Evolutionary conservation across 2,888 invertebrate species (phyloP), one percentile per base, ranked within the genome.

Genomic region (Xanthorhoe spadicearia): DNA sequence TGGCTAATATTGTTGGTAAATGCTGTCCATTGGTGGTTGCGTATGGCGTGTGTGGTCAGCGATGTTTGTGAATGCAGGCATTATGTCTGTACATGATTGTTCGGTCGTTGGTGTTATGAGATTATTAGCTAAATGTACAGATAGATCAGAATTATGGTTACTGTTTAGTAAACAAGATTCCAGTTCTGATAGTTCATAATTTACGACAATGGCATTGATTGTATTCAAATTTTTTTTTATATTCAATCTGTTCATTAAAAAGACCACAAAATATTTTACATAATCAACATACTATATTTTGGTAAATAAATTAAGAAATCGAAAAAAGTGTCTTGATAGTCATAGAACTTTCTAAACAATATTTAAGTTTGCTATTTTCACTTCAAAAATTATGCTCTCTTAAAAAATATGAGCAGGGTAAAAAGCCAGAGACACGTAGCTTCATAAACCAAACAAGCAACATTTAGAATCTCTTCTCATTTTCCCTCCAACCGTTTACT

Each of bases 1-100:
- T 62, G 74, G 72, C 61, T 76, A 72, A 77, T 79, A 74, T 74
- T 70, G 71, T 78, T 65, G 68, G 66, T 61, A 61, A 64, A 64
- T 60, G 68, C 71, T 55, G 56, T 57, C 64, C 68, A 71, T 69
- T 60, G 61, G 60, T 15, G 62, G 62, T 58, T 58, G 53, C 62
- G 62, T 66, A 61, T 32, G 62, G 54, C 64, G 52, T 63, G 57
- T 55, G 48, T 43, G 66, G 53, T 49, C 54, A 55, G 17, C n/a
- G 43, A 59, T 60, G 43, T 51, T 64, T 51, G 38, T 32, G n/a
- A 54, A 55, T 64, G 60, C 23, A 46, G 15, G 46, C 61, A 55
- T 51, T 38, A 63, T 46, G 32, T 17, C 52, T 51, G 32, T 52
- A 51, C 32, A 51, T 51, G 51, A 23, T 23, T 46, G 43, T 46